A percentile compares a stretch with the other conserved stretches of the same genome.
phyloP scores from a whole-genome alignment of 2,797 vertebrate genomes.

The Eulemur coronatus region DNA sequence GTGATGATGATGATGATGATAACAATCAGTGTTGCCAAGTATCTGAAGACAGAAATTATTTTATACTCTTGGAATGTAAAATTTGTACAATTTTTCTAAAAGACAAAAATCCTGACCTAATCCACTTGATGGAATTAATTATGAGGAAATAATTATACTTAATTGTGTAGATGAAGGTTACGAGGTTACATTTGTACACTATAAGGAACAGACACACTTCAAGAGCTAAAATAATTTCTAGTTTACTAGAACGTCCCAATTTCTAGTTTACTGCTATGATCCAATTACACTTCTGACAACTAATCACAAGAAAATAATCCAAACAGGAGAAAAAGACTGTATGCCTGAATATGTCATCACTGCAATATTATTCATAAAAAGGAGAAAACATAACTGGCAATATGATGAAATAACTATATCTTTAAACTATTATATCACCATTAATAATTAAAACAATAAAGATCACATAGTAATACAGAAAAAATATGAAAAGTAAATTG shows the following conservation, averaged over 20 bases:
- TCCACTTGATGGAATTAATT: neutral
- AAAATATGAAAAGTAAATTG: neutral
- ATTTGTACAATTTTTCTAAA: neutral
- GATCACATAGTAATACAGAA: neutral
- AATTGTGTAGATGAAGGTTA: neutral
- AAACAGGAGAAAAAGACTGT: neutral
- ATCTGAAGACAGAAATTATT: neutral
- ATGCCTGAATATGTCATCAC: neutral
- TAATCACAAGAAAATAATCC: neutral
- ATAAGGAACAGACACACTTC: neutral
- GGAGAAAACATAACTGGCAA: neutral
- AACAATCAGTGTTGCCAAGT: neutral
- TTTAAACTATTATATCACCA: neutral
- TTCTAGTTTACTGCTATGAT: neutral
- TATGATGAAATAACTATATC: neutral
- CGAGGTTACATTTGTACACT: neutral
- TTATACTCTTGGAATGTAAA: neutral
- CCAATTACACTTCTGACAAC: neutral
- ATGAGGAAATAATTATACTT: neutral
- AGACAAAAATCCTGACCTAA: neutral
- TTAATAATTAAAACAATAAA: neutral
- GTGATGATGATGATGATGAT: rapidly evolving
- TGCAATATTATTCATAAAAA: neutral
- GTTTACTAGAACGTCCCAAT: neutral
- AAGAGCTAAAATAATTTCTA: neutral